Evolutionary conservation across 2,888 invertebrate genomes (phyloP).

Genomic region (Barypeithes pellucidus): DNA sequence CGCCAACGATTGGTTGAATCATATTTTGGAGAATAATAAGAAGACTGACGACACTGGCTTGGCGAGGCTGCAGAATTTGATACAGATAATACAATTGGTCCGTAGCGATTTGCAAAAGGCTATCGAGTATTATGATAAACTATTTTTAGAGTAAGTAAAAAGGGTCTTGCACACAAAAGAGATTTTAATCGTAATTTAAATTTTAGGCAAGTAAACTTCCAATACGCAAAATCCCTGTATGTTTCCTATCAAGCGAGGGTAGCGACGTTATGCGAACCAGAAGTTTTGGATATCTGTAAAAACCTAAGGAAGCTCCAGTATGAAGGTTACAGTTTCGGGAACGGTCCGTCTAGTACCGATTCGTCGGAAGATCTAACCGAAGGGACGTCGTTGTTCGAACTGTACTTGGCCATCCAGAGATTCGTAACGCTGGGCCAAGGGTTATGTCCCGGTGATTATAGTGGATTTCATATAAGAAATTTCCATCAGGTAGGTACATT

Average conservation of each 20-base stretch:
- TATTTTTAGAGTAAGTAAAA: constrained; percentile 86
- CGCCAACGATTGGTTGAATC: constrained; percentile 85
- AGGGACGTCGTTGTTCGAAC: constrained; percentile 92
- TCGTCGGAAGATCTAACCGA: constrained; percentile 78
- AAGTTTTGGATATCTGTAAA: constrained; percentile 82
- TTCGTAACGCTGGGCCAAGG: constrained; percentile 81
- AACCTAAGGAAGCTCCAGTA: constrained; percentile 79
- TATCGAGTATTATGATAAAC: constrained; percentile 85
- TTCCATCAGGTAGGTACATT: constrained; percentile 78
- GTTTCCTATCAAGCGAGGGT: constrained; percentile 82
- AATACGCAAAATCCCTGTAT: constrained; percentile 83
- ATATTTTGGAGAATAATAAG: constrained; percentile 81
- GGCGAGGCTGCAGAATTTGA: constrained; percentile 82
- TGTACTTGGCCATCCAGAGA: constrained; percentile 92
- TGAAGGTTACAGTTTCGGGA: constrained; percentile 64
- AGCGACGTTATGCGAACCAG: constrained; percentile 80
- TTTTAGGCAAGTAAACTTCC: constrained; percentile 80
- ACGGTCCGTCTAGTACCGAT: constrained; percentile 62
- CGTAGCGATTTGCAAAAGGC: constrained; percentile 86
- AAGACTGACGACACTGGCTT: constrained; percentile 78
- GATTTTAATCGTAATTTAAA: constrained; percentile 32
- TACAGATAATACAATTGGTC: constrained; percentile 87
- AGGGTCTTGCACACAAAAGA: too few relatives aligned
- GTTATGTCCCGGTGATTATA: constrained; percentile 78
- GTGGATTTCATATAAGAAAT: constrained; percentile 78